Percentiles rank a stretch among this genome's conserved stretches.
Evolutionary conservation across 2,797 vertebrate genomes (phyloP).

Genomic region (Periophthalmus magnuspinnatus): DNA sequence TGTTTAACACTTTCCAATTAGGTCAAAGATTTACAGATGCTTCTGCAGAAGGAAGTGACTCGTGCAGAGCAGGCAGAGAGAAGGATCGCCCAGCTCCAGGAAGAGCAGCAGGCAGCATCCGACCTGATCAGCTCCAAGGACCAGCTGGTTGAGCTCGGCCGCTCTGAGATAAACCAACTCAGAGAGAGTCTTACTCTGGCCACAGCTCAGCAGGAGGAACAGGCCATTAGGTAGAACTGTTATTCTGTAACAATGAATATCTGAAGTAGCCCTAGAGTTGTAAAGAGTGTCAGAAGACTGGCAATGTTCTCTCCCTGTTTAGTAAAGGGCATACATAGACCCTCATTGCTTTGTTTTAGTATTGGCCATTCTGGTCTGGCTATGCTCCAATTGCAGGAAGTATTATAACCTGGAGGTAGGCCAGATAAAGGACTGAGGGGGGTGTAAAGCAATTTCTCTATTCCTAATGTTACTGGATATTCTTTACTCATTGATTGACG

Average conservation of each 20-base stretch:
- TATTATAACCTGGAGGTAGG: too few species aligned
- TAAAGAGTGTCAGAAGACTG: too few species aligned
- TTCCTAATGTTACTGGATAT: background rate
- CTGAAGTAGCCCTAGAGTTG: background rate
- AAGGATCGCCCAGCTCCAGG: conserved; percentile 67
- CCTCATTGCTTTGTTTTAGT: too few species aligned
- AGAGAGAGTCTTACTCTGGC: conserved; percentile 59
- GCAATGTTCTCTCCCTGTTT: too few species aligned
- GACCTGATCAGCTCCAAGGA: conserved; percentile 71
- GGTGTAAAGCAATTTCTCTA: too few species aligned
- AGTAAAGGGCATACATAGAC: too few species aligned
- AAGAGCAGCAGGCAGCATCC: conserved; percentile 74
- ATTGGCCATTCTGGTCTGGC: too few species aligned
- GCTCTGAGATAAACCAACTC: conserved; percentile 62
- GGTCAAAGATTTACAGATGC: conserved; percentile 72
- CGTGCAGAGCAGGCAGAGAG: conserved; percentile 75
- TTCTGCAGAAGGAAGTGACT: conserved; percentile 67
- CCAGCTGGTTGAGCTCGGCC: conserved; percentile 60
- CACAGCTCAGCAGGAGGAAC: conserved; percentile 56
- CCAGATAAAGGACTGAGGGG: too few species aligned
- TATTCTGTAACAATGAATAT: background rate
- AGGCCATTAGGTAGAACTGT: conserved; percentile 44
- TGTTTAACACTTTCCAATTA: conserved; percentile 40
- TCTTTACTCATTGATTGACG: background rate
- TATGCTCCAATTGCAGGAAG: too few species aligned